Base-by-base conservation (phyloP, 2,797 vertebrate species). In the Denticeps clupeoides region DNA sequence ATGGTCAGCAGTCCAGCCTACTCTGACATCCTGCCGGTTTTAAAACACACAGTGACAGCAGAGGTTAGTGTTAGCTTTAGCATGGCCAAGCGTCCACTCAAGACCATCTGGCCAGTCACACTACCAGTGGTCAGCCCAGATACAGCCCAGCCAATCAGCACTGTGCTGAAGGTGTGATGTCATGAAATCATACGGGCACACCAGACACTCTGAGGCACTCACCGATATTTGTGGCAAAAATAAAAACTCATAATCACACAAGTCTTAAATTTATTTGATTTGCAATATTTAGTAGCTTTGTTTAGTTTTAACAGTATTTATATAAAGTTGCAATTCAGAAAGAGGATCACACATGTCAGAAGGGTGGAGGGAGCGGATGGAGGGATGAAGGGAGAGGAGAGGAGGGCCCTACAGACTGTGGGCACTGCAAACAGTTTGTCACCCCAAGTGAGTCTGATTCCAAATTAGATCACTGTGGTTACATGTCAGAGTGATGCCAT, bases 401-500 rank as follows among this genome's bases (percentile, higher is more conserved):
- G 27, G 44, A 37, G 31, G 31, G 13, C n/a, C n/a, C n/a, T n/a
- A n/a, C n/a, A n/a, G n/a, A n/a, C n/a, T n/a, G n/a, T n/a, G n/a
- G n/a, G n/a, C n/a, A 7, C 13, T 33, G 13, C 13, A 82, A 84
- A 82, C 79, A 77, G 78, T 83, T 82, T 83, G 79, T 85, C 81
- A 22, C 23, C 22, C 22, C 22, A 81, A 76, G 80, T 80, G 86
- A 76, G 77, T 85, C 83, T 85, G 82, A 85, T 87, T 86, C 87
- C 83, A 89, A 89, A 90, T 90, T 86, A 89, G 91, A 90, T 89
- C 86, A 89, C 85, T 78, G 84, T 73, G 78, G 83, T 78, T 86
- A 86, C 88, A 87, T 85, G 80, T 81, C 86, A 88, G 89, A 90
- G 90, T 90, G 89, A 92, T 92, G 89, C 86, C 87, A 90, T 89